Evolutionary conservation across 2,797 vertebrate species (phyloP), one percentile per base, ranked within the genome.

Genomic region (Centroberyx gerrardi): DNA sequence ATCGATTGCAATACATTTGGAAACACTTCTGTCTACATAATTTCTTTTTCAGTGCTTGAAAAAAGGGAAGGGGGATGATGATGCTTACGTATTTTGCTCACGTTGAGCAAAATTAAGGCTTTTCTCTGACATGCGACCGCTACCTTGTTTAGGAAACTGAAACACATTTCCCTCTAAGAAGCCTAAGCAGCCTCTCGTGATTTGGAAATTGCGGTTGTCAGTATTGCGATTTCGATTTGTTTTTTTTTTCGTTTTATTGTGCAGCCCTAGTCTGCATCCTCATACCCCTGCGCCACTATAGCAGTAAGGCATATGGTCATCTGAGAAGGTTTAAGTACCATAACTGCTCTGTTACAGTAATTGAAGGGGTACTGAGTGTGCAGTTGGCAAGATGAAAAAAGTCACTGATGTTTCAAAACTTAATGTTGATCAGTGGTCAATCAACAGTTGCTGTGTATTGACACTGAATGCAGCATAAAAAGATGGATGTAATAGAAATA

Each of bases 381-480:
- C 22, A 33, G 15, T 33, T 9, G 14, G 29, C 27, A 1, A 28
- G 9, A 14, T 44, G 0, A 38, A 14, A 44, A 12, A 51, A 42
- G 38, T 59, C 13, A 40, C 3, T 12, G 2, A 36, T 38, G 6
- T 52, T 48, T 59, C 14, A 36, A 38, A 72, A 27, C 38, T 31
- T 8, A 36, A 6, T n/a, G 13, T 12, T 62, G 13, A 65, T 62
- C 3, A 36, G 9, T 42, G 40, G 40, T 60, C 44, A 55, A 8
- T 42, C 6, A n/a, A 10, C 49, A 4, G 38, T 63, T 13, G 3
- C 4, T 61, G 29, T 3, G 9, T 36, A 28, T 22, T 48, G 55
- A 28, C 36, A 48, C 44, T 68, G 31, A 82, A 48, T 62, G 66
- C 31, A 84, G 36, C 63, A 78, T 27, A 46, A 27, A 60, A 28